Percentiles rank a stretch among this genome's conserved stretches.
phyloP scores from a whole-genome alignment of 2,888 invertebrate genomes.

The Stegophylla sp. region DNA sequence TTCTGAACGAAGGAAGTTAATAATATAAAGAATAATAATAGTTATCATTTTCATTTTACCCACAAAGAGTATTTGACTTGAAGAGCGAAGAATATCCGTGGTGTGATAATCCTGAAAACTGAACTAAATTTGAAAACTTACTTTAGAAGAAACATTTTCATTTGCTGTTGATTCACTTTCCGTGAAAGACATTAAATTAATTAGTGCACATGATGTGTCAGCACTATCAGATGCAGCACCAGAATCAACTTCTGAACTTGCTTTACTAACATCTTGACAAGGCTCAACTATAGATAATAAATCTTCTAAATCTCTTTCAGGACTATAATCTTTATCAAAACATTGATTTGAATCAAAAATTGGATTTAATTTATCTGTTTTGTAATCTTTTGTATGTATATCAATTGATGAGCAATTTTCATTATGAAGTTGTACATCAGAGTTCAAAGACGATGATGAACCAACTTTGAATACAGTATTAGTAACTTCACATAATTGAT shows the following conservation, averaged over 20 bases:
- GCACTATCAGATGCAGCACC: constrained; percentile 55
- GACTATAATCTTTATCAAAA: constrained; percentile 54
- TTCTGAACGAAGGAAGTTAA: no score
- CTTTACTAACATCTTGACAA: constrained; percentile 55
- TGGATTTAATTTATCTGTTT: not conserved
- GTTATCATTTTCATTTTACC: no score
- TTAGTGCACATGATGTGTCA: constrained; percentile 48
- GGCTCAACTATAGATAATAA: constrained; percentile 55
- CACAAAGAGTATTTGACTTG: no score
- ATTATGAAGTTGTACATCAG: constrained; percentile 19
- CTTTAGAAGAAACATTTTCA: constrained; percentile 40
- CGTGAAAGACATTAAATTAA: constrained; percentile 31
- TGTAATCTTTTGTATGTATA: not conserved
- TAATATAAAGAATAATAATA: no score
- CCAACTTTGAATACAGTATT: constrained; percentile 32
- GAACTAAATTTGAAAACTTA: constrained; percentile 11
- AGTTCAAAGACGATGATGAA: constrained; percentile 20
- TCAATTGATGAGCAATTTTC: not conserved
- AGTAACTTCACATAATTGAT: constrained; percentile 21
- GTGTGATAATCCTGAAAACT: no score
- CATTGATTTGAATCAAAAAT: constrained; percentile 6
- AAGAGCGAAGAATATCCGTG: no score
- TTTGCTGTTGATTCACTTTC: constrained; percentile 31
- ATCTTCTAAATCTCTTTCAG: constrained; percentile 57
- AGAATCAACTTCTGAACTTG: constrained; percentile 54